Percentiles rank a stretch among this genome's conserved stretches.
phyloP scores from a whole-genome alignment of 2,797 vertebrate species.

The Melanotaenia pygmaea region DNA sequence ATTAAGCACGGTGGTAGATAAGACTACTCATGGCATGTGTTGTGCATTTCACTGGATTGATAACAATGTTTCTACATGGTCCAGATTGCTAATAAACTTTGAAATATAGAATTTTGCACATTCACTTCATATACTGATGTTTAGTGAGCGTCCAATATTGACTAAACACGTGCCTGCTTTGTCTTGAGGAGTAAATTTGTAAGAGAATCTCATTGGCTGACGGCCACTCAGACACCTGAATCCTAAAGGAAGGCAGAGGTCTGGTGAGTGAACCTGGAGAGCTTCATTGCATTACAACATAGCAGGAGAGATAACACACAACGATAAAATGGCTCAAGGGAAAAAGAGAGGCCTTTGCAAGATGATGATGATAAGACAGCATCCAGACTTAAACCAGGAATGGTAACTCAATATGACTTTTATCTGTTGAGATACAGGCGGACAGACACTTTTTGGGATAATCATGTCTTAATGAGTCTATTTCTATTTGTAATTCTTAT shows the following conservation, averaged over 20 bases:
- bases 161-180: constrained; percentile 18
- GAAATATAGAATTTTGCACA: constrained; percentile 14
- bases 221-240: constrained; percentile 74
- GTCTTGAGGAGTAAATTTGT: constrained; percentile 38
- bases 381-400: constrained; percentile 47
- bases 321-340: constrained; percentile 53
- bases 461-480: constrained; percentile 53
- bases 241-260: constrained; percentile 64
- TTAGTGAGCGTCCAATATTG: constrained; percentile 26
- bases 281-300: constrained; percentile 63
- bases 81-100: not conserved
- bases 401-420: constrained; percentile 65
- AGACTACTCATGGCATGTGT: constrained; percentile 33
- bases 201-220: constrained; percentile 56
- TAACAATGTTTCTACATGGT: constrained; percentile 23
- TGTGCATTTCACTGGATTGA: constrained; percentile 43
- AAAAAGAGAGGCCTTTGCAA: constrained; percentile 65
- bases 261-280: constrained; percentile 71
- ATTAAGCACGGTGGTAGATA: constrained; percentile 61
- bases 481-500: constrained; percentile 49
- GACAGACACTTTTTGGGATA: constrained; percentile 52
- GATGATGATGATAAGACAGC: constrained; percentile 61
- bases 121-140: constrained; percentile 23
- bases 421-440: constrained; percentile 55
- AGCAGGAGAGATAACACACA: constrained; percentile 60